These are phyloP conservation scores for Pseudococcus jackbeardsleyi DNA, from an alignment of 2,888 invertebrate species.

Conservation along the genomic window DNA sequence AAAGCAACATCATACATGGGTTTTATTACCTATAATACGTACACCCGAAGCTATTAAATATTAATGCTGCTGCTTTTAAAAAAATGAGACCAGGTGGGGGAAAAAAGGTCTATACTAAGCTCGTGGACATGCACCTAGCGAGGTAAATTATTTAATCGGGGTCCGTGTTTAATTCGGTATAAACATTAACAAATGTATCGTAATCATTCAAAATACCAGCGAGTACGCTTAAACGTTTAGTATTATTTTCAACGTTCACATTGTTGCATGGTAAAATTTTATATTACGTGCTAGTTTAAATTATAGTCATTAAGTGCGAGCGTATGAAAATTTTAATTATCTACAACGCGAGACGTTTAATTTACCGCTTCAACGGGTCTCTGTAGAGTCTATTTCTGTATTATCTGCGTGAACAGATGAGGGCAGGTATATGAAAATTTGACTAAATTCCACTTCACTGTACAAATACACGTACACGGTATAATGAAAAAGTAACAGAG, in stretches of 20 bases:
- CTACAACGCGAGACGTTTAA: neutral
- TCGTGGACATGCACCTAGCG: neutral
- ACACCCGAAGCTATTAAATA: neutral
- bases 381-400: neutral
- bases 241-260: neutral
- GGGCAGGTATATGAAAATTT: too few relatives aligned
- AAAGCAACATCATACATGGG: neutral
- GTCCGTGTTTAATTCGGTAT: neutral
- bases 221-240: too few relatives aligned
- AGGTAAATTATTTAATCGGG: neutral
- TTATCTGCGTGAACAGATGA: too few relatives aligned
- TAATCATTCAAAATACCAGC: neutral
- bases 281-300: neutral
- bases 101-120: neutral
- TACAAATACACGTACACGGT: too few relatives aligned
- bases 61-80: neutral
- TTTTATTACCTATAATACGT: neutral
- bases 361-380: neutral
- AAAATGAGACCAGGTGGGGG: neutral
- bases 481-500: too few relatives aligned
- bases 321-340: neutral
- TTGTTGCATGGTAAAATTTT: neutral
- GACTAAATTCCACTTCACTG: too few relatives aligned
- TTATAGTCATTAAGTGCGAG: neutral
- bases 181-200: neutral